Evolutionary conservation across 1,140 invertebrate genomes (phyloP), one percentile per base, ranked within the genome.

Genomic region (Tyrophagus putrescentiae): DNA sequence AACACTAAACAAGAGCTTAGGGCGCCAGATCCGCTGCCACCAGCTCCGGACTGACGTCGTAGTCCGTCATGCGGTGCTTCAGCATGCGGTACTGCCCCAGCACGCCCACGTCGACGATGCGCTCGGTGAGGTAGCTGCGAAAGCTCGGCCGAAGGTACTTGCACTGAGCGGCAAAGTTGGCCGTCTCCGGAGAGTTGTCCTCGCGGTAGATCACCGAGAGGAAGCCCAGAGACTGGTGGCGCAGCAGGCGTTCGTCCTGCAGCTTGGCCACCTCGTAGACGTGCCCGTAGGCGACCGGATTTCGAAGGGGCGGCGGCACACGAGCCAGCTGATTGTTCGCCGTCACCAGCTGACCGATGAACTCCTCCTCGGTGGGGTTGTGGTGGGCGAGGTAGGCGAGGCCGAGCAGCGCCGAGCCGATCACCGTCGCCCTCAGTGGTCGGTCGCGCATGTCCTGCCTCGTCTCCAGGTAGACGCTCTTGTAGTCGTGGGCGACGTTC

Each of bases 31-130:
- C n/a, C n/a, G n/a, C n/a, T n/a, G n/a, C n/a, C n/a, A n/a, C n/a
- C n/a, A n/a, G n/a, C n/a, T n/a, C n/a, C n/a, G n/a, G n/a, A 72
- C 86, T 87, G 9, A 86, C 71, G 76, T 88, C 85, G 76, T 80
- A 88, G 71, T 87, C 80, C 48, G 71, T 73, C 78, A 85, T 85
- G 69, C 80, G 80, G 64, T 78, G 76, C 44, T 77, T 76, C 27
- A 84, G 71, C 57, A 81, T 74, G 78, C 81, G 82, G 82, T 83
- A 89, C 59, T 75, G 76, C 59, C 82, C 80, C 68, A 83, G 75
- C 65, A 87, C 77, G 5, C 87, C 87, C 61, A 89, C 69, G 70
- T 91, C 87, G 28, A 87, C 70, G 61, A 87, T 78, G 65, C 80
- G 75, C 64, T 79, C 67, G 60, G 75, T 79, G 5, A 77, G 56